These are phyloP conservation scores for Phycodurus eques DNA, from an alignment of 2,113 vertebrate genomes.

Conservation along the genomic window DNA sequence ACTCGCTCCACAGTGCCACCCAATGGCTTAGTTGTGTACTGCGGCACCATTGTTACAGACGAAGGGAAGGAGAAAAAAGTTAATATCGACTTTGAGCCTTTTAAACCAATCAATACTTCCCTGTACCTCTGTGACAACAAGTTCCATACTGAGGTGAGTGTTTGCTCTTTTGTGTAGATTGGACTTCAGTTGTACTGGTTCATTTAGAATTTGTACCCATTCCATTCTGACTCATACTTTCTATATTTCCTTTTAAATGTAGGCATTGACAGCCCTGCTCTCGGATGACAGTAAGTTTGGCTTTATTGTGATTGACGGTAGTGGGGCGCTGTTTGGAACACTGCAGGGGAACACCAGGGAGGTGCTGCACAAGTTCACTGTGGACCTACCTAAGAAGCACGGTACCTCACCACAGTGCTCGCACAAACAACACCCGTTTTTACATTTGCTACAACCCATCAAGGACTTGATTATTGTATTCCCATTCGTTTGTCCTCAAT, in stretches of 20 bases:
- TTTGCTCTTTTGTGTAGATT: neutral
- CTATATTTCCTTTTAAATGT: constrained; percentile 8
- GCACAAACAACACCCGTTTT: neutral
- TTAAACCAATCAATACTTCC: constrained; percentile 99
- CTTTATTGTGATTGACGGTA: constrained; percentile 98
- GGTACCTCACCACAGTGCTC: constrained; percentile 69
- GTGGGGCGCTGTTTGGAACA: constrained; percentile 97
- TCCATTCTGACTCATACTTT: constrained; percentile 2
- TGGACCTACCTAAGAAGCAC: constrained; percentile 99
- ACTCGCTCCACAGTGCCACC: constrained; percentile 86
- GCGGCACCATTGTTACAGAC: constrained; percentile 99
- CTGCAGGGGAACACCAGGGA: constrained; percentile 98
- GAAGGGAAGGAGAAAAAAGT: constrained; percentile 99
- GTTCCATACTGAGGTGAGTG: constrained; percentile 95
- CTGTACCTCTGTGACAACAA: constrained; percentile 99
- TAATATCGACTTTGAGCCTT: constrained; percentile 99
- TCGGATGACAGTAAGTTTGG: constrained; percentile 99
- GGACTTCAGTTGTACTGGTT: neutral
- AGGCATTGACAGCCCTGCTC: constrained; percentile 96
- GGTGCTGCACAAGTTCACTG: constrained; percentile 99
- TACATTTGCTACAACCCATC: neutral
- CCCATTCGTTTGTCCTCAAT: neutral
- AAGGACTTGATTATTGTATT: neutral
- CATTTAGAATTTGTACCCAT: neutral
- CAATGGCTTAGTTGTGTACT: constrained; percentile 99